Conservation (phyloP, 2,797 vertebrate genomes). For the Eulemur mongoz region DNA sequence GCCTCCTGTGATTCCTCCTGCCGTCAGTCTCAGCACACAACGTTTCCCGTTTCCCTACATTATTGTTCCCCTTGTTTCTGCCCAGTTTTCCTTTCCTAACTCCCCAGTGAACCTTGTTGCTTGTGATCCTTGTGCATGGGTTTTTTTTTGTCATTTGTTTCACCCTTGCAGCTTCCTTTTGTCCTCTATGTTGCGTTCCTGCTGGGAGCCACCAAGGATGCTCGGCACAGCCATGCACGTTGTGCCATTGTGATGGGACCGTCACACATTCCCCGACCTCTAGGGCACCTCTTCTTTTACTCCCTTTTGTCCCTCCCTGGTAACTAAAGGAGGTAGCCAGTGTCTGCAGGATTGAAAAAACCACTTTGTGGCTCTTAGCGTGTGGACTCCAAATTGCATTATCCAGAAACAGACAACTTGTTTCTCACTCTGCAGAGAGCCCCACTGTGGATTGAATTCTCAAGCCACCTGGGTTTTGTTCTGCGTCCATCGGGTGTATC, state of each 20-base stretch:
- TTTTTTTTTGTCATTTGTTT: background rate
- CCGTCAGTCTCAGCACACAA: background rate
- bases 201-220: background rate
- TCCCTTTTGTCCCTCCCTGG: background rate
- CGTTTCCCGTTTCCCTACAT: background rate
- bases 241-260: background rate
- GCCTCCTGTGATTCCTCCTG: background rate
- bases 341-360: background rate
- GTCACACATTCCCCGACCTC: fast-evolving
- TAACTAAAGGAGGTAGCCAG: background rate
- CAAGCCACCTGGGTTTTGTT: background rate
- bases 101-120: background rate
- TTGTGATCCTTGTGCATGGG: fast-evolving
- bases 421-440: background rate
- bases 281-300: background rate
- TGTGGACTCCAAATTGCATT: background rate
- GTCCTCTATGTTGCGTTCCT: background rate
- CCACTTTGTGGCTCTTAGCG: background rate
- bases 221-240: fast-evolving
- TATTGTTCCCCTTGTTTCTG: background rate
- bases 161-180: background rate
- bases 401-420: background rate
- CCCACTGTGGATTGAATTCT: background rate
- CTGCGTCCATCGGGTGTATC: background rate
- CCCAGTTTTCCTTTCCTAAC: background rate